Conservation (phyloP, 2,888 invertebrate genomes). For the Agrenia bidenticulata region DNA sequence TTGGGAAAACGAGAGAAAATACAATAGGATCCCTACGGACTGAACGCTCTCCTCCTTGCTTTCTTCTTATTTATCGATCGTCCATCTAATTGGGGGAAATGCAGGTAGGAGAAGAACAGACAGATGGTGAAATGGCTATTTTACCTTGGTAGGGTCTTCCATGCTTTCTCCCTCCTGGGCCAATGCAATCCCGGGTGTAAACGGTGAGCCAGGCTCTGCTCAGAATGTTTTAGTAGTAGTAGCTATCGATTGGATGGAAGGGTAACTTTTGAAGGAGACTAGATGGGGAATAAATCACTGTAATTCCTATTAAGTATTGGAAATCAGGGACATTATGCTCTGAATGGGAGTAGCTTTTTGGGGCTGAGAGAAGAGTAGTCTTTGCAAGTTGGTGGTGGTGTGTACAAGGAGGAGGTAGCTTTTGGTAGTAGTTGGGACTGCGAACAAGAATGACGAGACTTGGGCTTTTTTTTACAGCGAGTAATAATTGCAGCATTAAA, state of each 20-base stretch:
- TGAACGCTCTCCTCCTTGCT: conserved; percentile 25
- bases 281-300: no score
- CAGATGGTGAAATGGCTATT: conserved; percentile 19
- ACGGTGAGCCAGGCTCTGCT: not conserved
- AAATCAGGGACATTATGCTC: no score
- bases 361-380: no score
- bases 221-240: not conserved
- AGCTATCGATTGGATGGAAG: not conserved
- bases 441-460: no score
- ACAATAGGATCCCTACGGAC: conserved; percentile 24
- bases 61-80: conserved; percentile 53
- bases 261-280: not conserved
- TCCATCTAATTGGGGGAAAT: conserved; percentile 53
- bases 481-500: no score
- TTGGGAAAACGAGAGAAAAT: not conserved
- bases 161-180: no score
- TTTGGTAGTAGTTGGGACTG: no score
- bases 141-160: not conserved
- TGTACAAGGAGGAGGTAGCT: no score
- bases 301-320: no score
- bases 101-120: conserved; percentile 44
- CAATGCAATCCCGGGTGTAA: not conserved
- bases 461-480: no score
- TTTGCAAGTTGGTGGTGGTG: no score
- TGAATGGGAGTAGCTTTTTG: no score